Evolutionary conservation across 2,113 vertebrate species (phyloP), one percentile per base, ranked within the genome.

Genomic region (Toxotes chatareus): DNA sequence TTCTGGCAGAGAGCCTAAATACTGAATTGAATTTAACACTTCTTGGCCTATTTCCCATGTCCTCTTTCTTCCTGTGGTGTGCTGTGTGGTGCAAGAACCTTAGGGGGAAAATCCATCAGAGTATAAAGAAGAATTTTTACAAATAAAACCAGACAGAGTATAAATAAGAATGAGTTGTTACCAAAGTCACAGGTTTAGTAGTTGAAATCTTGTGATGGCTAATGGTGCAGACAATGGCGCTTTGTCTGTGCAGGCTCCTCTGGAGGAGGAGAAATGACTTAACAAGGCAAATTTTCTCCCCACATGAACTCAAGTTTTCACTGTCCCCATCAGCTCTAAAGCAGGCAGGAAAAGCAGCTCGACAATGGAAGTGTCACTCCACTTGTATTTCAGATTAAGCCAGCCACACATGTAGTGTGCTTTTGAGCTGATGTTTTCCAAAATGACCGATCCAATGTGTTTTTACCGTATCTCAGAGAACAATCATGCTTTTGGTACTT

Each of bases 181-280:
- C 36, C 5, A 38, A 21, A 31, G 65, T 53, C 51, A 62, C 9
- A 19, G 59, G 31, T 75, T 74, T 38, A n/a, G 7, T 16, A 46
- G 57, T 44, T 31, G 63, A 46, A 68, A 55, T 31, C 62, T 71
- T 53, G 64, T 84, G 74, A 82, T 21, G 53, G 76, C 65, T 49
- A 23, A 3, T 7, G 0, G 34, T 16, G 31, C 21, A 78, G 73
- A 91, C 81, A 89, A 76, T 68, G 14, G 46, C 64, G 84, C 63
- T 68, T 82, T 85, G 81, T 89, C 14, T 49, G 12, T 21, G 57
- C 5, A n/a, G 44, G 23, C 70, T 51, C 23, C 27, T 80, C 57
- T 55, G 64, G 63, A 81, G 36, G 73, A 84, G 57, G 68, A 81
- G 80, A 68, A 82, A 70, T 57, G 53, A 44, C 38, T 42, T 47